Evolutionary conservation across 2,888 invertebrate species (phyloP).

Genomic region (Calephelis perditalis): DNA sequence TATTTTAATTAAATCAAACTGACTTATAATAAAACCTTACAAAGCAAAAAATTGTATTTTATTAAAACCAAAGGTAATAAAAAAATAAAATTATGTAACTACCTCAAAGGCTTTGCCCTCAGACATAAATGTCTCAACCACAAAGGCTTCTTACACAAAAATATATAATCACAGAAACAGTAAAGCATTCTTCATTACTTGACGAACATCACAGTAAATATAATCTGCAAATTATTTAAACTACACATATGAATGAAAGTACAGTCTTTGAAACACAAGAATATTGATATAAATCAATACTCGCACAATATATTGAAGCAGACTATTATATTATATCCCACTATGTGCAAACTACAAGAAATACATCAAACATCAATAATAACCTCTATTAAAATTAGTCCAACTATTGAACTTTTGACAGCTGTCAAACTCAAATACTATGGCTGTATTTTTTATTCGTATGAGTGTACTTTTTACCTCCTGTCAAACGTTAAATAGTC

Average conservation of each 20-base stretch:
- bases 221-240: slow-evolving; percentile 48
- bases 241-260: neutral
- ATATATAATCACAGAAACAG: slow-evolving; percentile 74
- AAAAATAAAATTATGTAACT: slow-evolving; percentile 43
- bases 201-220: slow-evolving; percentile 69
- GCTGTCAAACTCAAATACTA: too few species aligned
- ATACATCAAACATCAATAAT: neutral
- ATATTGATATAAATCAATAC: slow-evolving; percentile 11
- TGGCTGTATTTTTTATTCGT: too few species aligned
- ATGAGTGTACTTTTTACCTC: too few species aligned
- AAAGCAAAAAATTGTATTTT: slow-evolving; percentile 26
- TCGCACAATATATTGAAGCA: slow-evolving; percentile 11
- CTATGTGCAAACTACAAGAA: slow-evolving; percentile 6
- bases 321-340: slow-evolving; percentile 3
- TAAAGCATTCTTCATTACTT: slow-evolving; percentile 73
- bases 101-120: slow-evolving; percentile 54
- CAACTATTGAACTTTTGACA: too few species aligned
- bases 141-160: slow-evolving; percentile 58
- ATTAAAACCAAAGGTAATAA: slow-evolving; percentile 34
- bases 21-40: slow-evolving; percentile 26
- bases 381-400: too few species aligned
- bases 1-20: slow-evolving; percentile 24
- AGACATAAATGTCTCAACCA: slow-evolving; percentile 40
- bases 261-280: slow-evolving; percentile 11
- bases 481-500: too few species aligned